Evolutionary conservation across 2,113 vertebrate genomes (phyloP).

Genomic region (Hydrolagus affinis): DNA sequence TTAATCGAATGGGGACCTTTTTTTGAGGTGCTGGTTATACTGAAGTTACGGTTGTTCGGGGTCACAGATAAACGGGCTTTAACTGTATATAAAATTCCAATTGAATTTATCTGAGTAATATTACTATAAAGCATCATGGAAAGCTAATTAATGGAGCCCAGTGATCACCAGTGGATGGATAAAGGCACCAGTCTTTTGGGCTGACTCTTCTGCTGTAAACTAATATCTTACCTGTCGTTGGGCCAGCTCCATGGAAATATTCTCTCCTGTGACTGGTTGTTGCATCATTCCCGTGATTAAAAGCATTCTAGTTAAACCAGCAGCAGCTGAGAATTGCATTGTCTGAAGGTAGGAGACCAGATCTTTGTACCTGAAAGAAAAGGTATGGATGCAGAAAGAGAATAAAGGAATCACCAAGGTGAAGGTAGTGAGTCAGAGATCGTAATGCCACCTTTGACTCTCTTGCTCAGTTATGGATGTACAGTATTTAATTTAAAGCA

Average conservation of each 20-base stretch:
- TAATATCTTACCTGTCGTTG: conserved; percentile 56
- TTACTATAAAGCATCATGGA: no score
- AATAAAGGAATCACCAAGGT: conserved; percentile 36
- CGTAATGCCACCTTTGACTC: conserved; percentile 49
- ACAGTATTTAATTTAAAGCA: conserved; percentile 46
- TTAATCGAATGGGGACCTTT: no score
- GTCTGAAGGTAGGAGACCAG: conserved; percentile 57
- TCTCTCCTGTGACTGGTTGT: conserved; percentile 47
- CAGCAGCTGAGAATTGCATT: conserved; percentile 62
- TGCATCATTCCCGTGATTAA: conserved; percentile 59
- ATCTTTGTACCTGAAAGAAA: conserved; percentile 51
- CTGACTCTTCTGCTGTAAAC: not conserved
- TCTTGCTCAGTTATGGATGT: conserved; percentile 59
- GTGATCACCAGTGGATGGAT: no score
- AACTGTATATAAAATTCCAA: no score
- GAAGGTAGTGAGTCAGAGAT: conserved; percentile 53
- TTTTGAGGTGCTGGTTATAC: no score
- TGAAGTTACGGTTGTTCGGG: no score
- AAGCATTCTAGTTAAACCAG: conserved; percentile 59
- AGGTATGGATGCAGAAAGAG: conserved; percentile 26
- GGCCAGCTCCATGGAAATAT: conserved; percentile 53
- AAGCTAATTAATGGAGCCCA: no score
- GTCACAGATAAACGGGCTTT: no score
- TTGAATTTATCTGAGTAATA: no score
- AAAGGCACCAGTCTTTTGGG: no score